Base-by-base conservation (phyloP, 2,797 vertebrate genomes). In the Gallinago nigripennis region DNA sequence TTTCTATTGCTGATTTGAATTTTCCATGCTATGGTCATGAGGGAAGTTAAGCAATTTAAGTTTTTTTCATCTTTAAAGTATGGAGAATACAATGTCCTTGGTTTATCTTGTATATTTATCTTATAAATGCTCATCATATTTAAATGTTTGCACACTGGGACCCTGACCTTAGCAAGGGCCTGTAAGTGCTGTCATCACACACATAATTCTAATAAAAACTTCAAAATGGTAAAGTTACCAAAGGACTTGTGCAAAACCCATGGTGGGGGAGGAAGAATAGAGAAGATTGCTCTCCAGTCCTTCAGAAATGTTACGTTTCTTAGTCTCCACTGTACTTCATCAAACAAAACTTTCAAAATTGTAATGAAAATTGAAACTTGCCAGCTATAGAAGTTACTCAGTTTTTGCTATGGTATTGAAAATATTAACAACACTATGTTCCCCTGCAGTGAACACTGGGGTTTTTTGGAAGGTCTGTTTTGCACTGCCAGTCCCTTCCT, bases 101-200 rank as follows among this genome's bases (percentile, higher is more conserved):
- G 57, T 82, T 68, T 93, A 56, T 86, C 61, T 92, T 70, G 50
- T 86, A 14, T 90, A 77, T 95, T 90, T 92, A 64, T 84, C 68
- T 95, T 87, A 73, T 37, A 90, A 93, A 87, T 75, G 61, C 84
- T 88, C 83, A 83, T 96, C 84, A 80, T 95, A 87, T 82, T 94
- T 75, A 83, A 63, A 93, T 30, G 57, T 91, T 94, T 96, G 90
- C 86, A 85, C 76, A 92, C 71, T 21, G 13, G 64, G 82, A 76
- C 90, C 92, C 75, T 96, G 95, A 95, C 92, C 90, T 92, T 71
- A 95, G 60, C 88, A 88, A 60, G 37, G 83, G 69, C 43, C 65
- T 92, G 61, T 90, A 92, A 94, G 77, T 71, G 68, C 83, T 95
- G 81, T 79, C 91, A 90, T 87, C 75, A 30, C 71, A 27, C 85